Percentiles rank a stretch among this genome's conserved stretches.
Evolutionary conservation across 2,888 invertebrate genomes (phyloP).

Genomic region (Chymomyza amoena): DNA sequence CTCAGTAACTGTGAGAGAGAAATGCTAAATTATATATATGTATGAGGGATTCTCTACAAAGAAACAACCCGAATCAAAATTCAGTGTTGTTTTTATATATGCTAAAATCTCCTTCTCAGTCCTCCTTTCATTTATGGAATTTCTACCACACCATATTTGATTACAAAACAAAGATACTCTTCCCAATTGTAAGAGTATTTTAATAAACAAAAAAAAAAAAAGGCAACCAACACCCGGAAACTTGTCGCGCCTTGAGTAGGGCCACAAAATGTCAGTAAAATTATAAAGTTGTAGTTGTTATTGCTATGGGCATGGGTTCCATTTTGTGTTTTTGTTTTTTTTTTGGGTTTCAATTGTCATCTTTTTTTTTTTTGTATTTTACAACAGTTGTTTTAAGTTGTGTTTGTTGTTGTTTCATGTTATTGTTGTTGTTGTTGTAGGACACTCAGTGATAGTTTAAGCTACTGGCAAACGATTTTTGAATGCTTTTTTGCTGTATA

Average conservation of each 20-base stretch:
- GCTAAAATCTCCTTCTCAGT: too few species aligned
- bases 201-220: background rate
- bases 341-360: background rate
- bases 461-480: background rate
- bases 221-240: background rate
- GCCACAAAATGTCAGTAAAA: conserved; percentile 3
- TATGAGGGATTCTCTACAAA: too few species aligned
- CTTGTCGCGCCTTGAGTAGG: background rate
- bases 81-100: too few species aligned
- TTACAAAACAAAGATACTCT: background rate
- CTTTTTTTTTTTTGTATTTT: background rate
- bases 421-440: background rate
- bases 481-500: conserved; percentile 40
- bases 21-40: too few species aligned
- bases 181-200: background rate
- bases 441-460: background rate
- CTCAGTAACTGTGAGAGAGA: too few species aligned
- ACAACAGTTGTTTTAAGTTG: background rate
- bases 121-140: background rate
- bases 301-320: background rate
- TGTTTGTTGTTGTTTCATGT: background rate
- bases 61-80: too few species aligned
- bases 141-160: background rate
- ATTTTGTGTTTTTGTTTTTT: background rate
- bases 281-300: background rate